These are phyloP conservation scores for Morone saxatilis DNA, from an alignment of 2,113 vertebrate species.

Conservation along the genomic window DNA sequence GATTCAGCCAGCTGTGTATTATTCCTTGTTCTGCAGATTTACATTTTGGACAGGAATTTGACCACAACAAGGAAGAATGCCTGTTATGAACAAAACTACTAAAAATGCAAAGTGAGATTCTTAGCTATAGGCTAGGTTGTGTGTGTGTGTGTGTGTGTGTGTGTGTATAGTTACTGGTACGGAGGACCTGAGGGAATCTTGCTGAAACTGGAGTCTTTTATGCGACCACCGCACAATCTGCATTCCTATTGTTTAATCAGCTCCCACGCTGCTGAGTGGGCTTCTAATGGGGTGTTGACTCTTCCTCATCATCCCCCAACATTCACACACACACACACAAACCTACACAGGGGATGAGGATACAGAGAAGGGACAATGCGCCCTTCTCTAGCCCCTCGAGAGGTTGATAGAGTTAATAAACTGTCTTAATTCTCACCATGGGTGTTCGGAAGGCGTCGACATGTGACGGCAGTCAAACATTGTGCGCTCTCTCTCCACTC, in stretches of 20 bases:
- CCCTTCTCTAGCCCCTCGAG: constrained; percentile 32
- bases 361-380: constrained; percentile 22
- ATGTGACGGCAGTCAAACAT: constrained; percentile 54
- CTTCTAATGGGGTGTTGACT: constrained; percentile 71
- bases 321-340: background rate
- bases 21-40: too few relatives aligned
- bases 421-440: constrained; percentile 45
- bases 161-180: background rate
- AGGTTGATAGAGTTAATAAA: constrained; percentile 68
- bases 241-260: constrained; percentile 71
- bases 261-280: constrained; percentile 38
- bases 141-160: constrained; percentile 1
- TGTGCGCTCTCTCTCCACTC: background rate
- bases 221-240: constrained; percentile 46
- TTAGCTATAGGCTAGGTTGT: background rate
- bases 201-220: constrained; percentile 44
- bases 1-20: background rate
- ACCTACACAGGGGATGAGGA: constrained; percentile 20
- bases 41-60: too few relatives aligned
- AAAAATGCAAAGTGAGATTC: background rate
- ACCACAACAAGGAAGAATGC: too few relatives aligned
- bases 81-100: background rate
- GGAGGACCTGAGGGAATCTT: constrained; percentile 33
- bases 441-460: constrained; percentile 47
- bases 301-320: constrained; percentile 10